Evolutionary conservation across 1,140 invertebrate species (phyloP), one percentile per base, ranked within the genome.

Genomic region (Cydia splendana): DNA sequence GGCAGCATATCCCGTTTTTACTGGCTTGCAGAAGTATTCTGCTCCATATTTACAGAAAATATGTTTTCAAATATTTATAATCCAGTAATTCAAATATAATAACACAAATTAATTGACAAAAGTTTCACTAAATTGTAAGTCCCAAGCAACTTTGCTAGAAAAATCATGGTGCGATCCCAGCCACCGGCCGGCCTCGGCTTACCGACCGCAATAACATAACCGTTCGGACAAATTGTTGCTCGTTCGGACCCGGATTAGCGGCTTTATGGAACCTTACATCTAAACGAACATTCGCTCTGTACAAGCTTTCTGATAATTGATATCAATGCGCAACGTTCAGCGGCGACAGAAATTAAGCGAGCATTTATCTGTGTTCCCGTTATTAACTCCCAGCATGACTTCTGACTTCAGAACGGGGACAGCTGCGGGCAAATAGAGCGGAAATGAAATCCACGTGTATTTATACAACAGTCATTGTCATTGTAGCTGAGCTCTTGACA

Each of bases 181-280:
- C 82, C 77, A 81, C 74, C 79, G 79, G 75, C 65, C 42, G 20
- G 53, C 83, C 38, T 42, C 38, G 85, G 87, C 85, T 88, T 87
- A 89, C 86, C 75, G 83, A 85, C 88, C 84, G 89, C 88, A 90
- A 88, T 91, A 91, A 92, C 91, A 92, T 92, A 92, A 92, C 91
- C 88, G 87, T 92, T 92, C 87, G 83, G 87, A 91, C 89, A 91
- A 91, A 92, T 91, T 91, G 89, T 90, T 84, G 88, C 85, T 85
- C 87, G 84, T 78, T 79, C 77, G 84, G 82, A 77, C 81, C 84
- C 80, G 89, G 87, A 91, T 92, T 92, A 92, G 89, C 88, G 85
- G 88, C 87, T 89, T 90, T 90, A 91, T 91, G 86, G 86, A 86
- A 91, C 89, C 88, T 86, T 51, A 57, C 53, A 13, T 18, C 65